A percentile compares a stretch with the other conserved stretches of the same genome.
phyloP scores from a whole-genome alignment of 2,113 vertebrate species.

The Ornithorhynchus anatinus region DNA sequence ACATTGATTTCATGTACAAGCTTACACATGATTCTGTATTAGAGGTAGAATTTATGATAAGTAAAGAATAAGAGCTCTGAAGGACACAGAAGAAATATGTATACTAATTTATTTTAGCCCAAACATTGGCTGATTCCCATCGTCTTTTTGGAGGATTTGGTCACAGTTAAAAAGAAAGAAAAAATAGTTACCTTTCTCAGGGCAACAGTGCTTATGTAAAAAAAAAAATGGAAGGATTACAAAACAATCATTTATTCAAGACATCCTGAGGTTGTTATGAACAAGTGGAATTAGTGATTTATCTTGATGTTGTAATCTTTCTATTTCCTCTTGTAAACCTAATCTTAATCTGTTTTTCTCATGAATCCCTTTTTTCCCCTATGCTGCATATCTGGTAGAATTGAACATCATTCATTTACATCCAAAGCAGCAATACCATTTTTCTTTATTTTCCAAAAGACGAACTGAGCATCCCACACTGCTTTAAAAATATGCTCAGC shows the following conservation, averaged over 20 bases:
- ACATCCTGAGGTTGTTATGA: neutral
- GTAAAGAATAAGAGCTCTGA: neutral
- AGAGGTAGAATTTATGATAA: too few relatives aligned
- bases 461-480: too few relatives aligned
- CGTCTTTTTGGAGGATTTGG: constrained; percentile 2
- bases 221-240: neutral
- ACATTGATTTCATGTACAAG: too few relatives aligned
- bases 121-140: constrained; percentile 1
- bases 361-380: neutral
- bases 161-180: neutral
- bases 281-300: constrained; percentile 5
- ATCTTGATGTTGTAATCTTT: neutral
- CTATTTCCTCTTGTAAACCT: constrained; percentile 10
- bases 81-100: neutral
- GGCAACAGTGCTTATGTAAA: neutral
- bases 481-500: too few relatives aligned
- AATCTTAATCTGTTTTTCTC: neutral
- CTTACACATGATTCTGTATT: neutral
- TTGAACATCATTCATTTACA: too few relatives aligned
- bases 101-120: neutral
- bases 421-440: too few relatives aligned
- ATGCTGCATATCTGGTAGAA: too few relatives aligned
- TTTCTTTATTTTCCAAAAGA: too few relatives aligned
- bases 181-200: too few relatives aligned
- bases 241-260: neutral